A percentile compares a stretch with the other conserved stretches of the same genome.
phyloP scores from a whole-genome alignment of 1,140 invertebrate genomes.

The Drosophila biarmipes region DNA sequence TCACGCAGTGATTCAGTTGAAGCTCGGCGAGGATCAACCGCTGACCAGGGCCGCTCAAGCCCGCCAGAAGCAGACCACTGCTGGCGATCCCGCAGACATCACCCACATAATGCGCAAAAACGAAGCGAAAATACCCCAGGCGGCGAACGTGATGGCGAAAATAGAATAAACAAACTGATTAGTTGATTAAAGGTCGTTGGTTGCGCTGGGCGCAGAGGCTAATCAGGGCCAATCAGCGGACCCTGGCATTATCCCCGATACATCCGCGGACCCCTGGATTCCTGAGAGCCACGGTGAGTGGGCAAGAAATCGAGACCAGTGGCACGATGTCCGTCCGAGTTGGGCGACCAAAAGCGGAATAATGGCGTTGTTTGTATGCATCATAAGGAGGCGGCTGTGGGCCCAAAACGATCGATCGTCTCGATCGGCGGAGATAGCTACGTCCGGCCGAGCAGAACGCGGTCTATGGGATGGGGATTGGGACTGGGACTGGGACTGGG shows the following conservation, averaged over 20 bases:
- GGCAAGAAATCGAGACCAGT: constrained; percentile 24
- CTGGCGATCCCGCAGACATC: neutral
- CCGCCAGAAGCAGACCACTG: constrained; percentile 4
- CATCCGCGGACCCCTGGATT: constrained; percentile 13
- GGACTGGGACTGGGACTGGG: neutral
- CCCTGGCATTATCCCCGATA: constrained; percentile 17
- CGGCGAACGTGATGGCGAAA: constrained; percentile 22
- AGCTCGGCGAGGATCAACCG: neutral
- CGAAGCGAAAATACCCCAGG: neutral
- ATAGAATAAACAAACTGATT: constrained; percentile 44
- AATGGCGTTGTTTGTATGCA: constrained; percentile 38
- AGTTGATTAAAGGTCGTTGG: constrained; percentile 43
- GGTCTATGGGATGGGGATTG: constrained; percentile 1
- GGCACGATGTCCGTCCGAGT: constrained; percentile 17
- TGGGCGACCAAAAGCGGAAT: constrained; percentile 25
- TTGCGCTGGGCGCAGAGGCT: constrained; percentile 23
- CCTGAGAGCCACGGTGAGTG: constrained; percentile 33
- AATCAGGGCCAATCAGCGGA: constrained; percentile 41
- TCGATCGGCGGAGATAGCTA: constrained; percentile 43
- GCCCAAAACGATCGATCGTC: constrained; percentile 14
- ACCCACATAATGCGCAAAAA: constrained; percentile 35
- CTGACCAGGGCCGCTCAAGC: constrained; percentile 5
- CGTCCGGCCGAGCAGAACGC: constrained; percentile 38
- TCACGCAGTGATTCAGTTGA: constrained; percentile 7
- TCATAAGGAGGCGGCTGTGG: constrained; percentile 1